Percentiles rank a stretch among this genome's conserved stretches.
Evolutionary conservation across 2,888 invertebrate species (phyloP).

Genomic region (Lagria hirta): DNA sequence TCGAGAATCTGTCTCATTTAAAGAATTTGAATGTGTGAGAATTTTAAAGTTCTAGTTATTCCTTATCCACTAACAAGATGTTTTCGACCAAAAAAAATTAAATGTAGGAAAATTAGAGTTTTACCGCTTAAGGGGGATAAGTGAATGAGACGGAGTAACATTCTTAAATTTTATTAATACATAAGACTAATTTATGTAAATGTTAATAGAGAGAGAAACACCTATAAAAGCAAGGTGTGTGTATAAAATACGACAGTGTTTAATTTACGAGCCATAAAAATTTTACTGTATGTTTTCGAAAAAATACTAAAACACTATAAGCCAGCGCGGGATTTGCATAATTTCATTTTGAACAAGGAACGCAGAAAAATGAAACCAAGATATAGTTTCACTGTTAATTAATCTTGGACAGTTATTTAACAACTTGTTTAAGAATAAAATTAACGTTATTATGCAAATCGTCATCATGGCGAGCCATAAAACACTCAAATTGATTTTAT

Average conservation of each 20-base stretch:
- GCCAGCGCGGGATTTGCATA: slow-evolving; percentile 22
- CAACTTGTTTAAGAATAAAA: slow-evolving; percentile 32
- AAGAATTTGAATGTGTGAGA: too few species aligned
- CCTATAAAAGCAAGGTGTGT: slow-evolving; percentile 29
- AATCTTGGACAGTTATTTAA: slow-evolving; percentile 30
- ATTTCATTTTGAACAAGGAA: slow-evolving; percentile 21
- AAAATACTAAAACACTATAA: slow-evolving; percentile 24
- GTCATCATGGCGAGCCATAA: slow-evolving; percentile 21
- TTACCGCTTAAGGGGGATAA: slow-evolving; percentile 10
- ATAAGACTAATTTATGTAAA: slow-evolving; percentile 29
- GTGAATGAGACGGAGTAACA: slow-evolving; percentile 23
- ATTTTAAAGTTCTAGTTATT: too few species aligned
- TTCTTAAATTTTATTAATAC: slow-evolving; percentile 28
- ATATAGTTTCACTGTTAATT: slow-evolving; percentile 27
- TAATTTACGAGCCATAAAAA: slow-evolving; percentile 33
- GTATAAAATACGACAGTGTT: slow-evolving; percentile 32
- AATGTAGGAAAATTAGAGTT: slow-evolving; percentile 8
- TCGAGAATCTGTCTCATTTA: too few species aligned
- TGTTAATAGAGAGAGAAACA: slow-evolving; percentile 27
- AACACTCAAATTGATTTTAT: slow-evolving; percentile 30
- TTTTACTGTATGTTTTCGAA: slow-evolving; percentile 28
- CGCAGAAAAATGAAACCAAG: slow-evolving; percentile 16
- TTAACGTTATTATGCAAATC: slow-evolving; percentile 30
- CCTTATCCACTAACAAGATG: too few species aligned
- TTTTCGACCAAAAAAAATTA: too few species aligned